Conservation (phyloP, 2,797 vertebrate species). For the Phalanger gymnotis region DNA sequence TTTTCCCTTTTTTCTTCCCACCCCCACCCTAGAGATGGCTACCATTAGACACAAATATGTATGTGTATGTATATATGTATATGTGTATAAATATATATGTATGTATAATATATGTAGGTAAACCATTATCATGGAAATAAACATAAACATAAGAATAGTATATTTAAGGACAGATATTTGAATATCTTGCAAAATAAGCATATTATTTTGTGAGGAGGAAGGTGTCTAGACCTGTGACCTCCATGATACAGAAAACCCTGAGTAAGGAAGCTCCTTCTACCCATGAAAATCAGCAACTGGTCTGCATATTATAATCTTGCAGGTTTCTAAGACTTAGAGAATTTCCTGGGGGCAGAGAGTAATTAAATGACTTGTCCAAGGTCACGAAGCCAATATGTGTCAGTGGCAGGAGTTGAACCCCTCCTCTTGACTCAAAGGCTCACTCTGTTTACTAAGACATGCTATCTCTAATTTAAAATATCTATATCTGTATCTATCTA, state of each 20-base stretch:
- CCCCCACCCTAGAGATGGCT: not conserved
- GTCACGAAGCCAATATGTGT: no score
- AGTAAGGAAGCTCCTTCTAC: not conserved
- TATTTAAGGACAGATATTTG: not conserved
- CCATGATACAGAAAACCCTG: not conserved
- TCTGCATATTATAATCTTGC: not conserved
- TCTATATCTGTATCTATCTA: no score
- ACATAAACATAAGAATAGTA: not conserved
- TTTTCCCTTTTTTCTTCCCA: not conserved
- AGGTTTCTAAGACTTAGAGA: not conserved
- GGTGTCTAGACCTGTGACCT: not conserved
- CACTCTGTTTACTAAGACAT: no score
- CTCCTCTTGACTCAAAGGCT: no score
- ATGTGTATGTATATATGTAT: not conserved
- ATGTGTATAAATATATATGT: no score
- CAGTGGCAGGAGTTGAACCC: no score
- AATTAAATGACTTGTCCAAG: not conserved
- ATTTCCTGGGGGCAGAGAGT: not conserved
- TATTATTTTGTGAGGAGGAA: not conserved
- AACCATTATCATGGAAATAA: not conserved
- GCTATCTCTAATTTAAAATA: no score
- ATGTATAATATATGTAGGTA: no score
- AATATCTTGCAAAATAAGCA: not conserved
- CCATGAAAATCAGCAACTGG: not conserved
- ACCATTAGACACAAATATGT: not conserved